A percentile compares a stretch with the other conserved stretches of the same genome.
These are phyloP conservation scores for Poeciliopsis presidionis DNA, from an alignment of 2,797 vertebrate genomes.

Conservation along the genomic window DNA sequence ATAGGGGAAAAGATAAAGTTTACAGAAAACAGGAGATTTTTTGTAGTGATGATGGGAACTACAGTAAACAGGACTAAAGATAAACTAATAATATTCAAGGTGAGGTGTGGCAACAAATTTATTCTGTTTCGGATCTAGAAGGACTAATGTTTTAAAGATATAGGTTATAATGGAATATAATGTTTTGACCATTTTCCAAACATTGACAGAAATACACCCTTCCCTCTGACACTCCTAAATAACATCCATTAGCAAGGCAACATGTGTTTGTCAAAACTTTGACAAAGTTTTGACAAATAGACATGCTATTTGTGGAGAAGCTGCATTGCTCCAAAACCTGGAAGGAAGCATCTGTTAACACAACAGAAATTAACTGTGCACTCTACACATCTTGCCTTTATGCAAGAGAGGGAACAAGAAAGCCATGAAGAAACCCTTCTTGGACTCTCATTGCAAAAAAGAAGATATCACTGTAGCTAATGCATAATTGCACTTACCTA, in stretches of 20 bases:
- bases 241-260: not conserved
- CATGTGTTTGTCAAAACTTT: not conserved
- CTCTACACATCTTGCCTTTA: not conserved
- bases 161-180: not conserved
- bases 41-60: not conserved
- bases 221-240: not conserved
- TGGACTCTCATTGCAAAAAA: no score
- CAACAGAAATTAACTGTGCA: not conserved
- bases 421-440: not conserved
- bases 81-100: conserved; percentile 19
- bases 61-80: not conserved
- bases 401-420: not conserved
- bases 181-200: no score
- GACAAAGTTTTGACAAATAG: no score
- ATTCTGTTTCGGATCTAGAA: not conserved
- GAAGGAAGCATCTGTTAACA: not conserved
- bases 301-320: not conserved
- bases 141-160: not conserved
- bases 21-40: conserved; percentile 12
- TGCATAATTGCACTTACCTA: no score
- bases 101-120: conserved; percentile 1
- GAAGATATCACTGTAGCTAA: no score
- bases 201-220: not conserved
- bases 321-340: not conserved
- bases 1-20: conserved; percentile 14